A percentile compares a stretch with the other conserved stretches of the same genome.
These are phyloP conservation scores for Merops nubicus DNA, from an alignment of 2,113 vertebrate species.

Conservation along the genomic window DNA sequence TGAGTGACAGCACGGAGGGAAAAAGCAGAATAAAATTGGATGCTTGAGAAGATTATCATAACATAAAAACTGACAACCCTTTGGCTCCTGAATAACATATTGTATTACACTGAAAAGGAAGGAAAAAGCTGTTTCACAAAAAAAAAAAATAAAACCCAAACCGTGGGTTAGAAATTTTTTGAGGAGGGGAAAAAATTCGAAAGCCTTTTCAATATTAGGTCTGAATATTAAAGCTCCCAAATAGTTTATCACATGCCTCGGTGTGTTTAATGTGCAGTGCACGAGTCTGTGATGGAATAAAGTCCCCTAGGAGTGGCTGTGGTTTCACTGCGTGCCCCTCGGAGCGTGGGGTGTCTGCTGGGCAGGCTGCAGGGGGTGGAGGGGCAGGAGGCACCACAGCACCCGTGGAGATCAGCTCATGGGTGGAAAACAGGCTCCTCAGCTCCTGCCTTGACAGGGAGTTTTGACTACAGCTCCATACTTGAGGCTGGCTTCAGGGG, in stretches of 20 bases:
- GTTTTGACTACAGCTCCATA: not conserved
- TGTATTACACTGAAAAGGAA: not conserved
- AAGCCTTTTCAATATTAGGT: not conserved
- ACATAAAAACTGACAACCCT: slow-evolving; percentile 41
- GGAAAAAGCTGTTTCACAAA: not conserved
- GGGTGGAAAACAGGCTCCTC: rapidly evolving
- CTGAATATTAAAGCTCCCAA: not conserved
- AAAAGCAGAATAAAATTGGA: not conserved
- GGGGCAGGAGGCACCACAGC: rapidly evolving
- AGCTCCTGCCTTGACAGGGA: rapidly evolving
- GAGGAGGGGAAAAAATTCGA: not conserved
- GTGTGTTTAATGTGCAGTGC: not conserved
- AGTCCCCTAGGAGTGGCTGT: rapidly evolving
- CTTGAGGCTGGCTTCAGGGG: not conserved
- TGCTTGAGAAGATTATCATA: slow-evolving; percentile 30
- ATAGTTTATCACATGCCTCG: not conserved
- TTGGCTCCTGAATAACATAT: not conserved
- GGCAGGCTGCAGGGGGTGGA: rapidly evolving
- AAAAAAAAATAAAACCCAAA: not conserved
- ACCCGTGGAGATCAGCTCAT: rapidly evolving
- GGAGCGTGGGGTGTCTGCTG: not conserved
- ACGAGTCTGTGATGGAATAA: rapidly evolving
- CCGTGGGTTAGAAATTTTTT: not conserved
- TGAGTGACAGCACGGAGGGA: slow-evolving; percentile 29
- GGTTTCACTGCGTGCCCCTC: rapidly evolving